Evolutionary conservation across 2,888 invertebrate genomes (phyloP).

Genomic region (Watsonalla binaria): DNA sequence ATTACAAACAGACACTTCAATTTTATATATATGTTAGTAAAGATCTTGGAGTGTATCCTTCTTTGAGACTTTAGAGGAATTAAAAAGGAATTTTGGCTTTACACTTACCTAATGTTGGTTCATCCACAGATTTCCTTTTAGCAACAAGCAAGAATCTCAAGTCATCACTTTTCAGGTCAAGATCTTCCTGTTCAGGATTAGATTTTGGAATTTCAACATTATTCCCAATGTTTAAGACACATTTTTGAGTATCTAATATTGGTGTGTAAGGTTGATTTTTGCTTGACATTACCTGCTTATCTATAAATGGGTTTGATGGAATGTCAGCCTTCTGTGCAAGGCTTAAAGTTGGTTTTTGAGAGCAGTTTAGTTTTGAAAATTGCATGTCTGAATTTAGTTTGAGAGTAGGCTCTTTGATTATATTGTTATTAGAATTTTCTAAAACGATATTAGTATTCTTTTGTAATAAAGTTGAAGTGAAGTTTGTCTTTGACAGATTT

Average conservation of each 20-base stretch:
- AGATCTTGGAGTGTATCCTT: background rate
- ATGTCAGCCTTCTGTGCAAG: background rate
- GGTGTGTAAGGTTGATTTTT: background rate
- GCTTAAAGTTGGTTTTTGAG: background rate
- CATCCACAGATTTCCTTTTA: constrained; percentile 24
- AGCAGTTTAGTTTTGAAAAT: background rate
- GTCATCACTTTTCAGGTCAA: constrained; percentile 27
- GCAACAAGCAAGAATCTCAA: constrained; percentile 37
- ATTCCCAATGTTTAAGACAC: background rate
- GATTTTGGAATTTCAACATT: background rate
- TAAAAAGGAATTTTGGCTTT: no score
- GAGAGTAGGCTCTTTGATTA: constrained; percentile 5
- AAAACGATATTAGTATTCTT: background rate
- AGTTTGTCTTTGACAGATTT: no score
- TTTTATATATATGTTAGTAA: background rate
- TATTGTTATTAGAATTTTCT: background rate
- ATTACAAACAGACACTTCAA: no score
- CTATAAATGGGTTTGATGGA: background rate
- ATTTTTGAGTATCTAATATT: background rate
- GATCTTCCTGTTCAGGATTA: background rate
- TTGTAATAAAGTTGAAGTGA: background rate
- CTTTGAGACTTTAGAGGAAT: background rate
- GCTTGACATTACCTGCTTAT: background rate
- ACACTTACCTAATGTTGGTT: constrained; percentile 14
- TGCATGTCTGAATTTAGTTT: background rate